Evolutionary conservation across 2,888 invertebrate species (phyloP).

Genomic region (Cantharis rufa): DNA sequence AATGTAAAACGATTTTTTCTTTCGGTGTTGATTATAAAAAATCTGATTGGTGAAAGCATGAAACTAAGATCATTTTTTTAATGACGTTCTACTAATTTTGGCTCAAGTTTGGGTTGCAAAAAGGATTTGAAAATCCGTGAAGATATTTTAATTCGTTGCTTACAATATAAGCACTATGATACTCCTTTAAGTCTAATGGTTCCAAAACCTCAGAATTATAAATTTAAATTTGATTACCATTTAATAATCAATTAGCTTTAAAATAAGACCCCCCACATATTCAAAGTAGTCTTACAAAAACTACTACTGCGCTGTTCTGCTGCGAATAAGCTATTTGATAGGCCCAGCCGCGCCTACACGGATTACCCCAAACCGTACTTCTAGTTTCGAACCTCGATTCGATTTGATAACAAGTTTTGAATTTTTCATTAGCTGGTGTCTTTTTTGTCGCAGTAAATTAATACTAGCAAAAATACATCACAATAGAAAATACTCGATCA

Average conservation of each 20-base stretch:
- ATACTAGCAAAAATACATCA: not conserved
- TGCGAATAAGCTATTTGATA: not conserved
- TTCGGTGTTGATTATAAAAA: no score
- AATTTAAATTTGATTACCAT: not conserved
- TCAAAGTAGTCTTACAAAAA: not conserved
- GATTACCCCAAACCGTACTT: not conserved
- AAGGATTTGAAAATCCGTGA: not conserved
- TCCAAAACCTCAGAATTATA: not conserved
- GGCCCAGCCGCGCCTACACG: not conserved
- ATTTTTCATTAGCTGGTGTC: no score
- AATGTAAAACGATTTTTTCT: no score
- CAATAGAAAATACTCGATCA: not conserved
- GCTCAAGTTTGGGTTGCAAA: not conserved
- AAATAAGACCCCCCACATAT: not conserved
- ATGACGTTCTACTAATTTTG: no score
- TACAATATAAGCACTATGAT: not conserved
- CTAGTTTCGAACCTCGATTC: not conserved
- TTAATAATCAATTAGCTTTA: not conserved
- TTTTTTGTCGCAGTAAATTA: no score
- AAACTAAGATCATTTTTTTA: no score
- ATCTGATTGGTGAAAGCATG: no score
- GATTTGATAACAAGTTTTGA: no score
- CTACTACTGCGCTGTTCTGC: not conserved
- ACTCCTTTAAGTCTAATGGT: not conserved
- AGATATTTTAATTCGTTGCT: not conserved